Evolutionary conservation across 2,797 vertebrate genomes (phyloP), one percentile per base, ranked within the genome.

Genomic region (Onychomys torridus): DNA sequence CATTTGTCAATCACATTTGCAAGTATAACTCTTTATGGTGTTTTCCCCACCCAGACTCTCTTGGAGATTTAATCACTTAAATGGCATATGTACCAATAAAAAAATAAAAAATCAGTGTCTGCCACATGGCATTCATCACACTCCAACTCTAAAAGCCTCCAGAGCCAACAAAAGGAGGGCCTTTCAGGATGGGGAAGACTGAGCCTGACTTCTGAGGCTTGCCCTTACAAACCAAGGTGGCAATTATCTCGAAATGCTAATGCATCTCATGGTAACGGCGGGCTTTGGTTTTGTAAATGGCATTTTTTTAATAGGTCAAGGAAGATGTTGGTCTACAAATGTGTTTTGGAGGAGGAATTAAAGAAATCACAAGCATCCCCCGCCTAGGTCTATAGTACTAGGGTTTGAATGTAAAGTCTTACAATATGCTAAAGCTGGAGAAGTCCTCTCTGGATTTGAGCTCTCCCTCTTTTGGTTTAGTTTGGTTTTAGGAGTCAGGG

Each of bases 41-140:
- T 89, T 88, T 69, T 91, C 71, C 37, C 40, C 73, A 84, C 92
- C 92, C 95, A 84, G 4, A 65, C 46, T 63, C 40, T 94, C 85
- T 78, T 59, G 37, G 90, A 11, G 81, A 92, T 77, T 95, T 96
- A 84, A 83, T 93, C 82, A n/a, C 65, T 89, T 78, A 75, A 77
- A 79, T 77, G 73, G 73, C 75, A 76, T 57, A 23, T 29, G 75
- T 93, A 59, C 71, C 79, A 89, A 67, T 91, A 78, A 91, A 95
- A 90, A 75, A n/a, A n/a, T n/a, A n/a, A n/a, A n/a, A n/a, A n/a
- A n/a, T 55, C 61, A 16, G 82, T n/a, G 57, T 46, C 81, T 27
- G 85, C 92, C 92, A 81, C 81, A 6, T 83, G 73, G 73, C 82
- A 25, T 63, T 59, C 46, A 16, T 78, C 82, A 59, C 34, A 34